Base-by-base conservation (phyloP, 2,888 invertebrate species). In the Cryptocheilus praepositus region DNA sequence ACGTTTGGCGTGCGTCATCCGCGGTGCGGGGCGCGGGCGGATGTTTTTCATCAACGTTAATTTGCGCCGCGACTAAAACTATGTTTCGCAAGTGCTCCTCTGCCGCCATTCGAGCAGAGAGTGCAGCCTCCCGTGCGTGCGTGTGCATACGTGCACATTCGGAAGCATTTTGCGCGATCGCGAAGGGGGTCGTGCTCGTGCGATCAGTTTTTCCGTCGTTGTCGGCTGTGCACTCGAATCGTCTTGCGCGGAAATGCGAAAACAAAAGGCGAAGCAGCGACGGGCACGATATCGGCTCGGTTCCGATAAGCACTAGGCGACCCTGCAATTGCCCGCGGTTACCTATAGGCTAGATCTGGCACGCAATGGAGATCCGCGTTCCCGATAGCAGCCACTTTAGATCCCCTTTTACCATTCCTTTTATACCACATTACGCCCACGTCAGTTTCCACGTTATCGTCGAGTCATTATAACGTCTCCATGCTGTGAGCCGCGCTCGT, bases 321-420 rank as follows among this genome's bases (percentile, higher is more conserved):
- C 19, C 61, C 59, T 51, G 58, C 67, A 67, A 69, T 76, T 65
- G 73, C 61, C 19, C 52, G 62, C 36, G 64, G 51, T 70, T 67
- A 61, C 58, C 64, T 70, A 62, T 75, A 65, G 56, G 53, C 21
- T 36, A 52, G 61, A 60, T 70, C 60, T 52, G 71, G 58, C 77
- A 79, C 76, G 79, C 79, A 73, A 77, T 56, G 64, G 53, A 76
- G 77, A 77, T 77, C 64, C 68, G 76, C 76, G 68, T 71, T 70
- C 49, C 1, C 55, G 77, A 77, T 79, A 77, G 13, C 19, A n/a
- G 19, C 67, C 65, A 61, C 76, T 71, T 79, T 76, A 76, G 57
- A 73, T 64, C 55, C 58, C 63, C 61, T 53, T 75, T 67, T 54
- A 56, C 63, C 67, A 54, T 71, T 70, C 59, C 67, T 63, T 61